A percentile compares a stretch with the other conserved stretches of the same genome.
phyloP scores from a whole-genome alignment of 2,113 vertebrate genomes.

The Calidris pugnax region DNA sequence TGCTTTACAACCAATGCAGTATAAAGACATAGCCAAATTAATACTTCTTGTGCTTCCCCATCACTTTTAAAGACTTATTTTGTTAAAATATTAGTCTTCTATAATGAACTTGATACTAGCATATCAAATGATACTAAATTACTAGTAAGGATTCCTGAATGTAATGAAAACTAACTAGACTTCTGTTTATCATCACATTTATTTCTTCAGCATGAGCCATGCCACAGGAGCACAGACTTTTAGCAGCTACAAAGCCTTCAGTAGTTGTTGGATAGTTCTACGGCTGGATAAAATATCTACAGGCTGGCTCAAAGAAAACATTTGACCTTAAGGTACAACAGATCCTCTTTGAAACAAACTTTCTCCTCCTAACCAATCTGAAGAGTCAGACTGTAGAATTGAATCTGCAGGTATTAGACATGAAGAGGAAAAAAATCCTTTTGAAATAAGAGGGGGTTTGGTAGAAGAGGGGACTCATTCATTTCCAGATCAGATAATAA shows the following conservation, averaged over 20 bases:
- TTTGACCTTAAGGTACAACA: conserved; percentile 28
- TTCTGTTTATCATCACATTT: not conserved
- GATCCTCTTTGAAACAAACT: conserved; percentile 37
- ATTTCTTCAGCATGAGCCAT: not conserved
- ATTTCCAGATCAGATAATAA: not conserved
- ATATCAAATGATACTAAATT: not conserved
- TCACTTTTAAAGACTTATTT: not conserved
- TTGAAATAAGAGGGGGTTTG: not conserved
- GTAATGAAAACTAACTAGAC: not conserved
- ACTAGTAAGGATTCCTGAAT: not conserved
- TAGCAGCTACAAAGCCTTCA: not conserved
- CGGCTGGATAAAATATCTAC: not conserved
- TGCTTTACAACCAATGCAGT: not conserved
- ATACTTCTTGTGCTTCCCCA: not conserved
- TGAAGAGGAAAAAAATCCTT: not conserved
- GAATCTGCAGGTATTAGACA: conserved; percentile 13
- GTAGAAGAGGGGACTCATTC: not conserved
- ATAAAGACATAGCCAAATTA: not conserved
- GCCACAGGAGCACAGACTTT: not conserved
- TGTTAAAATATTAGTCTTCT: not conserved
- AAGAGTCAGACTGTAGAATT: not conserved
- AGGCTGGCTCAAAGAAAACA: conserved; percentile 24
- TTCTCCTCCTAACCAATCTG: conserved; percentile 30
- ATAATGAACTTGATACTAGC: not conserved
- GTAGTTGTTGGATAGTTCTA: not conserved